Evolutionary conservation across 2,797 vertebrate genomes (phyloP).

Genomic region (Tarsius wallacei): DNA sequence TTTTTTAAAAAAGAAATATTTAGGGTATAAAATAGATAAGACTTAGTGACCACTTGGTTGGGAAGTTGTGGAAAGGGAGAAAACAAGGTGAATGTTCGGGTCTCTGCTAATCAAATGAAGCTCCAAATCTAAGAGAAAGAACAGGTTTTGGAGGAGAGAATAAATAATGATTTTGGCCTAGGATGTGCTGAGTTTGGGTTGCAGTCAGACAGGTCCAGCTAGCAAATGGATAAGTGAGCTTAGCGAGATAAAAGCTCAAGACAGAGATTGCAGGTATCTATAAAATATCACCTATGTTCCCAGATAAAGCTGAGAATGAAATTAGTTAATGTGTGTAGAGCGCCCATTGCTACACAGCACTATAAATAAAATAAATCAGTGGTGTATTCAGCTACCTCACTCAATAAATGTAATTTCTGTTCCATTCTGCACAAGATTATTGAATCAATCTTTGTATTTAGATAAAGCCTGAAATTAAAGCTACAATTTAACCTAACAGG

Average conservation of each 20-base stretch:
- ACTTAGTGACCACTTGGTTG: not conserved
- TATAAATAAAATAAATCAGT: conserved; percentile 33
- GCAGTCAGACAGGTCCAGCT: not conserved
- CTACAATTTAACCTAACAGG: not conserved
- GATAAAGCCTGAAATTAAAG: conserved; percentile 58
- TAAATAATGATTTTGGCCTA: conserved; percentile 3
- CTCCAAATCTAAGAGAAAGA: not conserved
- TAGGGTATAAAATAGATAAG: not conserved
- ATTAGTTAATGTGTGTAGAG: conserved; percentile 2
- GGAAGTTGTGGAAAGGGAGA: not conserved
- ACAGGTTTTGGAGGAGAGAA: not conserved
- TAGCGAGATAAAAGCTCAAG: conserved; percentile 9
- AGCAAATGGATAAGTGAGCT: not conserved
- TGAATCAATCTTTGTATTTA: conserved; percentile 28
- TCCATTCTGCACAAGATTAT: conserved; percentile 23
- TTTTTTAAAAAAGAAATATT: not conserved
- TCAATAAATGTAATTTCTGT: conserved; percentile 44
- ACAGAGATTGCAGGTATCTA: not conserved
- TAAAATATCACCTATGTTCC: conserved; percentile 23
- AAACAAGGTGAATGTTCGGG: not conserved
- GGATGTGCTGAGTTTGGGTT: not conserved
- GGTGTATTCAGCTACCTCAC: not conserved
- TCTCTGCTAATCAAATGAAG: not conserved
- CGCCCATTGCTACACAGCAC: not conserved
- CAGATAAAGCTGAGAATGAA: conserved; percentile 52